Evolutionary conservation across 2,113 vertebrate genomes (phyloP), one percentile per base, ranked within the genome.

Genomic region (Synchiropus splendidus): DNA sequence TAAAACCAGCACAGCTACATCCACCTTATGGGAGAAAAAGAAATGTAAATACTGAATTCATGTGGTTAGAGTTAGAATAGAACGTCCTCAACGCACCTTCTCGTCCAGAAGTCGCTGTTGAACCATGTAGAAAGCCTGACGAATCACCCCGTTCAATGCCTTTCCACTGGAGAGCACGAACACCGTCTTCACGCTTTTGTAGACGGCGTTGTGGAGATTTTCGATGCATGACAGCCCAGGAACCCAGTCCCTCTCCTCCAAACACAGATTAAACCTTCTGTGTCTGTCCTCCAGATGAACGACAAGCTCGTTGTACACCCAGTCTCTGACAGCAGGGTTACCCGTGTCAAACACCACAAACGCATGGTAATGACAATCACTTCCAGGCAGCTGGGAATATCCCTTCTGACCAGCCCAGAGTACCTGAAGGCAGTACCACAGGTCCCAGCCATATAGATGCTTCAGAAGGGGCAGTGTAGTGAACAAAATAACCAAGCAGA

Each of bases 161-260:
- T 65, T 60, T 6, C 38, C 51, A 38, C 46, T 82, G 12, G 81
- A 82, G 51, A 91, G 72, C 38, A 92, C 85, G 32, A 92, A 91
- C 47, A 92, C 63, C 0, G 82, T 89, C 72, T 91, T 92, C 56
- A 68, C 80, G 58, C 89, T 91, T 58, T 49, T 70, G 42, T 88
- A 78, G 12, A 92, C 78, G 0, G 90, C 83, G 37, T 75, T 84
- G 49, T 90, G 88, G 5, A 92, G 72, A 63, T 91, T 92, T 60
- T 92, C 88, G 4, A 91, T 89, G 42, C 86, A 87, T 0, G 86
- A 80, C 33, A 77, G 62, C 3, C 89, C 89, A 0, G 86, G 87
- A 18, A 87, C 52, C 90, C 90, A 92, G 56, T 92, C 89, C 0
- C 90, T 79, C 47, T 92, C 89, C 51, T 92, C 90, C 57, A 92